A percentile compares a stretch with the other conserved stretches of the same genome.
Evolutionary conservation across 2,888 invertebrate species (phyloP).

Genomic region (Microctonus hyperodae): DNA sequence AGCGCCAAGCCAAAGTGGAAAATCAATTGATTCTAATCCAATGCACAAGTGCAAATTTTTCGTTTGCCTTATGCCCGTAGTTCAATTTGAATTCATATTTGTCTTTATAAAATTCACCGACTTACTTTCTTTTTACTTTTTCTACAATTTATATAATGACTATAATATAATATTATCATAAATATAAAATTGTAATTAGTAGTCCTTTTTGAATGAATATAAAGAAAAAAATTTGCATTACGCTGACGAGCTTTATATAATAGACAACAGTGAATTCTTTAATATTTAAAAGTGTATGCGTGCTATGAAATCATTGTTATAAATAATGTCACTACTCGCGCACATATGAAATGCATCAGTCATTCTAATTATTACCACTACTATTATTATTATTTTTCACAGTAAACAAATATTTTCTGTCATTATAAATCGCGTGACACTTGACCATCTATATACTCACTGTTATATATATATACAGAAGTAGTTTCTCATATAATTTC

Average conservation of each 20-base stretch:
- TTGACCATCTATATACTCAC: not conserved
- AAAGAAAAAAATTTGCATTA: not conserved
- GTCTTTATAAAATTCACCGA: slow-evolving; percentile 11
- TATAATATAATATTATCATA: not conserved
- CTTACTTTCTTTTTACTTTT: not conserved
- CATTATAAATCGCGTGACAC: slow-evolving; percentile 18
- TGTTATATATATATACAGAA: not conserved
- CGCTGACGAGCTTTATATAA: not conserved
- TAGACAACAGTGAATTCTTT: not conserved
- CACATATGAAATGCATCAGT: not conserved
- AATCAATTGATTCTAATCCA: slow-evolving; percentile 18
- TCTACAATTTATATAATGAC: not conserved
- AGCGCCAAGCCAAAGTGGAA: not conserved
- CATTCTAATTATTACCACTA: not conserved
- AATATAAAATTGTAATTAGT: not conserved
- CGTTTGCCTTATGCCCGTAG: slow-evolving; percentile 10
- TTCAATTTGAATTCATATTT: slow-evolving; percentile 14
- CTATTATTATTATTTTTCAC: not conserved
- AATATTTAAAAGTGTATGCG: not conserved
- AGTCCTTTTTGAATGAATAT: not conserved
- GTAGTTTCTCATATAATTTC: not conserved
- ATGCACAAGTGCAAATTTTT: slow-evolving; percentile 16
- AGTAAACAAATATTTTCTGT: not conserved
- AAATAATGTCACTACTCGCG: not conserved
- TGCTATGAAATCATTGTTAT: not conserved